Evolutionary conservation across 2,888 invertebrate genomes (phyloP).

Genomic region (Ecdyonurus torrentis): DNA sequence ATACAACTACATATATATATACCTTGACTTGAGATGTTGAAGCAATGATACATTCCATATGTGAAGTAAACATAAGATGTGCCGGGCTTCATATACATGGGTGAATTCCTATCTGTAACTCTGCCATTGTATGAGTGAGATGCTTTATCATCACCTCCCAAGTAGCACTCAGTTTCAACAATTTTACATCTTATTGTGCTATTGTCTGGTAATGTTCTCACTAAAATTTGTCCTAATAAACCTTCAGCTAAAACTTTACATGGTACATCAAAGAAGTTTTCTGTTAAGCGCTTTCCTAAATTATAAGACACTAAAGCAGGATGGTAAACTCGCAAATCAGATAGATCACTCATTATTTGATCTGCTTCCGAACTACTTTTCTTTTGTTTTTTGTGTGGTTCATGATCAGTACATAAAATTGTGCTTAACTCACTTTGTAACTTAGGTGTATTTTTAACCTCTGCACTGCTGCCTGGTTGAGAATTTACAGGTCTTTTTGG

Average conservation of each 20-base stretch:
- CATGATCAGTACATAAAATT: too few relatives aligned
- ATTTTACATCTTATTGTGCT: constrained; percentile 40
- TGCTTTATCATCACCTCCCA: constrained; percentile 46
- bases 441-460: too few relatives aligned
- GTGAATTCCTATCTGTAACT: constrained; percentile 40
- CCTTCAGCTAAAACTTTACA: constrained; percentile 34
- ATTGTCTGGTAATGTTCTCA: constrained; percentile 33
- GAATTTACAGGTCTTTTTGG: too few relatives aligned
- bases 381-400: too few relatives aligned
- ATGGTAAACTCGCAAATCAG: too few relatives aligned
- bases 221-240: constrained; percentile 43
- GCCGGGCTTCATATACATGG: constrained; percentile 55
- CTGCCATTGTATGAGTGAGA: constrained; percentile 41
- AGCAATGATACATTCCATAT: constrained; percentile 57
- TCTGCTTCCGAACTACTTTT: too few relatives aligned
- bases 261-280: constrained; percentile 27
- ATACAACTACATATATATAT: constrained; percentile 9
- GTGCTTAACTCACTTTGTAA: too few relatives aligned
- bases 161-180: constrained; percentile 57
- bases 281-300: constrained; percentile 8
- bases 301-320: background rate
- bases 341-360: too few relatives aligned
- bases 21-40: constrained; percentile 53
- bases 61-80: constrained; percentile 54
- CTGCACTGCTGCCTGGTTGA: too few relatives aligned